phyloP scores from a whole-genome alignment of 1,140 invertebrate genomes.

The Heliconius nattereri region DNA sequence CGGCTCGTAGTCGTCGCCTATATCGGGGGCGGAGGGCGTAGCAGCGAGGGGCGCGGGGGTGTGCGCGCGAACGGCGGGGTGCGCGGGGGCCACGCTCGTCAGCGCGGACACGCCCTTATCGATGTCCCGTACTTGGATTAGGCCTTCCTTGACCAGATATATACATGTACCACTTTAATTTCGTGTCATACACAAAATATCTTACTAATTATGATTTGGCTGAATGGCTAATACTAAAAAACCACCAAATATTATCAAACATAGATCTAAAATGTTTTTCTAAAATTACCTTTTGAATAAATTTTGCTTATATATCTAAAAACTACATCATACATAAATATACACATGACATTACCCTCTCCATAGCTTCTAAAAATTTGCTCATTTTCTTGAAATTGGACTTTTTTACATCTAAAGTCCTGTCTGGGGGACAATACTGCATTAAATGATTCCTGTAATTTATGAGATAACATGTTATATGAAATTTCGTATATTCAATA shows the following conservation, averaged over 20 bases:
- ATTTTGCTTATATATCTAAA: no score
- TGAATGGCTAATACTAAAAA: no score
- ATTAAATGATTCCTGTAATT: slow-evolving; percentile 90
- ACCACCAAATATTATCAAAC: no score
- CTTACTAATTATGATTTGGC: no score
- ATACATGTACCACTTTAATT: background rate
- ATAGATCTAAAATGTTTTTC: no score
- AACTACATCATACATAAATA: no score
- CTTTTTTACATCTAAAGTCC: slow-evolving; percentile 92
- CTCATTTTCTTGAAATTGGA: slow-evolving; percentile 94
- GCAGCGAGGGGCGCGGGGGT: slow-evolving; percentile 73
- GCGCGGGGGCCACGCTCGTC: slow-evolving; percentile 80
- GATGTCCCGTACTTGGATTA: slow-evolving; percentile 86
- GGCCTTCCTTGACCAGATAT: slow-evolving; percentile 76
- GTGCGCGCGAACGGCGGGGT: slow-evolving; percentile 73
- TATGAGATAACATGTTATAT: no score
- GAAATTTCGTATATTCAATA: no score
- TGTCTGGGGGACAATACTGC: slow-evolving; percentile 85
- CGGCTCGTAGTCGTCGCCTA: slow-evolving; percentile 51
- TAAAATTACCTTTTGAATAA: no score
- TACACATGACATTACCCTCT: slow-evolving; percentile 67
- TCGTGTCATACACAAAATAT: no score
- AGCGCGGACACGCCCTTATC: slow-evolving; percentile 89
- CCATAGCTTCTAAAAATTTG: slow-evolving; percentile 88
- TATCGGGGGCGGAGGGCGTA: slow-evolving; percentile 36